These are phyloP conservation scores for Sycophila texana DNA, from an alignment of 2,888 invertebrate species.

Conservation along the genomic window DNA sequence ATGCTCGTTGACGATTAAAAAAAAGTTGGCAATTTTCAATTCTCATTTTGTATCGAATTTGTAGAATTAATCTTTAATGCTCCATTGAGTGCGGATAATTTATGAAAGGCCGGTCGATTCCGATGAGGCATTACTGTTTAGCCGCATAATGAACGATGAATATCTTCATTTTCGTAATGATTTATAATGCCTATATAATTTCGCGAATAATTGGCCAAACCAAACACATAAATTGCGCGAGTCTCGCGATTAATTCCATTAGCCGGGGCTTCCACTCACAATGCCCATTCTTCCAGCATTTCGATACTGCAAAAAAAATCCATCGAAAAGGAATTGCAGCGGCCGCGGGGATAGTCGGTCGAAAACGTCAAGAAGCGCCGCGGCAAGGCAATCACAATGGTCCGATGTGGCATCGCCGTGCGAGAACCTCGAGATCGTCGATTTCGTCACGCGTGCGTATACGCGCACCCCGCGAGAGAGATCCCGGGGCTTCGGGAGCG, in stretches of 20 bases:
- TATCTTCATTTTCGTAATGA: conserved; percentile 11
- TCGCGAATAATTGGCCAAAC: conserved; percentile 25
- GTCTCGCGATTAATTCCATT: conserved; percentile 4
- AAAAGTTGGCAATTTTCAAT: not conserved
- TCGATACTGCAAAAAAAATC: not conserved
- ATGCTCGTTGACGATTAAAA: no score
- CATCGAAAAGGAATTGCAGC: not conserved
- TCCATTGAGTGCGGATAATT: not conserved
- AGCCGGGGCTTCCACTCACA: not conserved
- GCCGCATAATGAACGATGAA: conserved; percentile 27
- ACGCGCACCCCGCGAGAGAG: no score
- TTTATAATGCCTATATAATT: conserved; percentile 32
- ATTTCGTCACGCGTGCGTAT: no score
- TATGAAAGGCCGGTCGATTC: not conserved
- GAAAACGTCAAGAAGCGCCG: not conserved
- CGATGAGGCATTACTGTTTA: conserved; percentile 28
- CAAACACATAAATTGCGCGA: conserved; percentile 12
- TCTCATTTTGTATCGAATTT: conserved; percentile 21
- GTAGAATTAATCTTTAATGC: conserved; percentile 26
- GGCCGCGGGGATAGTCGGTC: not conserved
- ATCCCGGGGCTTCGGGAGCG: no score
- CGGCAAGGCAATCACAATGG: not conserved
- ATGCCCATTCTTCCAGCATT: not conserved
- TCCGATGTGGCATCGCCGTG: not conserved
- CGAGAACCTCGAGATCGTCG: not conserved